Evolutionary conservation across 2,797 vertebrate species (phyloP).

Genomic region (Lacerta viridis): DNA sequence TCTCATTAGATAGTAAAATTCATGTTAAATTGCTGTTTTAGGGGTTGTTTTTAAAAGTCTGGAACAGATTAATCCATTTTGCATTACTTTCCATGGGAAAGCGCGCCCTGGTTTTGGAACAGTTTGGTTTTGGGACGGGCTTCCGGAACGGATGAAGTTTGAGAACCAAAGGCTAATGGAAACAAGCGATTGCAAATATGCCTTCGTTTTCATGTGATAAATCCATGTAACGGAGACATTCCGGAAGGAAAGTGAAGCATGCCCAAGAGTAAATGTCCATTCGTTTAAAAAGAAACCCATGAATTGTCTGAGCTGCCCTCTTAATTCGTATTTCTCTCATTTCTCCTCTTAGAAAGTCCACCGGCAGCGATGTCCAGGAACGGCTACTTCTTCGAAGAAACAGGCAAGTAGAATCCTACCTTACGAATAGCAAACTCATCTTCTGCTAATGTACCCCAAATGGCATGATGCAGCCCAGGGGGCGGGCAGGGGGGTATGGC

Average conservation of each 20-base stretch:
- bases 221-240: not conserved
- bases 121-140: no score
- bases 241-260: not conserved
- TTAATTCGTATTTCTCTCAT: not conserved
- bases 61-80: no score
- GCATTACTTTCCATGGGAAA: no score
- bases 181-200: not conserved
- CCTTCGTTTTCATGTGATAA: not conserved
- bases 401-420: constrained; percentile 85
- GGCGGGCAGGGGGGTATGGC: not conserved
- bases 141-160: no score
- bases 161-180: no score
- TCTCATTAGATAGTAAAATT: no score
- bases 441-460: not conserved
- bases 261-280: not conserved
- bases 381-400: constrained; percentile 95
- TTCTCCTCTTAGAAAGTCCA: constrained; percentile 84
- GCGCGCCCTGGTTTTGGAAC: no score
- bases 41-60: no score
- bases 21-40: no score
- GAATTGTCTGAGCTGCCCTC: not conserved
- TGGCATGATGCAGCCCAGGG: not conserved
- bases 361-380: constrained; percentile 93
- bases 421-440: not conserved
- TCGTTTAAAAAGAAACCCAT: no score